A percentile compares a stretch with the other conserved stretches of the same genome.
Conservation (phyloP, 1,140 invertebrate species). For the Cotesia chilonis region DNA sequence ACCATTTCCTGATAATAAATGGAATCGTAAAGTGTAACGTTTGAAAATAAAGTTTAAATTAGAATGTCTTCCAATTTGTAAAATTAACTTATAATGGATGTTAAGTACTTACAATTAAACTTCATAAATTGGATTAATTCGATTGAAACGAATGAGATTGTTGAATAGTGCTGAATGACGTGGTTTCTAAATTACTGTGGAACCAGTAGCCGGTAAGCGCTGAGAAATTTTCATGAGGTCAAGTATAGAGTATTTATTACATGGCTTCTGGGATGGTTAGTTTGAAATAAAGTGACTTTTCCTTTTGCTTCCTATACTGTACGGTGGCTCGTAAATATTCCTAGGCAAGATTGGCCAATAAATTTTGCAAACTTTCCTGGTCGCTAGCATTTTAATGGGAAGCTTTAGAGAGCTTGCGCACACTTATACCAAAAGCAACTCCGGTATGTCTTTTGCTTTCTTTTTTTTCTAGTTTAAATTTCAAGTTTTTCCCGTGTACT, state of each 20-base stretch:
- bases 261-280: slow-evolving; percentile 31
- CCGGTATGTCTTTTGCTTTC: background rate
- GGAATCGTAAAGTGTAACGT: too few relatives aligned
- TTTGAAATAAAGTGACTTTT: slow-evolving; percentile 41
- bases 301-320: slow-evolving; percentile 18
- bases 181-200: background rate
- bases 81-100: too few relatives aligned
- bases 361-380: slow-evolving; percentile 47
- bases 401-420: slow-evolving; percentile 30
- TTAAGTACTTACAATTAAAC: too few relatives aligned
- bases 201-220: background rate
- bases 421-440: slow-evolving; percentile 15
- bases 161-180: slow-evolving; percentile 15
- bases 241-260: slow-evolving; percentile 41
- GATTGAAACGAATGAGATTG: slow-evolving; percentile 8
- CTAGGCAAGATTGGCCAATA: slow-evolving; percentile 46
- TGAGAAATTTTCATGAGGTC: slow-evolving; percentile 41
- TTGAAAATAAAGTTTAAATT: too few relatives aligned
- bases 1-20: too few relatives aligned
- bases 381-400: slow-evolving; percentile 48
- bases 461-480: background rate
- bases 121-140: slow-evolving; percentile 10
- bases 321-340: slow-evolving; percentile 47
- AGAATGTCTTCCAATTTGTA: too few relatives aligned
- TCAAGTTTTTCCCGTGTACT: background rate